These are phyloP conservation scores for Mythimna lalbum DNA, from an alignment of 2,888 invertebrate genomes.

Conservation along the genomic window DNA sequence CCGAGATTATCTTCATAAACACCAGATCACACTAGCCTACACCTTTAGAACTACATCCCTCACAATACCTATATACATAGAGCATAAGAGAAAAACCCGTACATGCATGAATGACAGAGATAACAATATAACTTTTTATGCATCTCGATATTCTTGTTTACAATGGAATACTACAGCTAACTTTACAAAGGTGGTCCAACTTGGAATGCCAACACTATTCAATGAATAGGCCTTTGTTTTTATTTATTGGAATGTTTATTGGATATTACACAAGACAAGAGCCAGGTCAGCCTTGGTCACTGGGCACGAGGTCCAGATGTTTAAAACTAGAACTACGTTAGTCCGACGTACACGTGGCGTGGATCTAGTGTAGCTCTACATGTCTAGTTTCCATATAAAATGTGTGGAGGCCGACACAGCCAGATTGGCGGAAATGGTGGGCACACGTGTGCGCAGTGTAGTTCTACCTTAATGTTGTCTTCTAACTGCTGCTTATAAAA, in stretches of 20 bases:
- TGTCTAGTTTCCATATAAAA: too few relatives aligned
- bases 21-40: too few relatives aligned
- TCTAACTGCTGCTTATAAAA: not conserved
- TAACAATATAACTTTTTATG: not conserved
- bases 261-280: not conserved
- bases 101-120: not conserved
- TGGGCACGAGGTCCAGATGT: not conserved
- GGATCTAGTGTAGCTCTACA: too few relatives aligned
- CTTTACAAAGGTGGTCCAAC: not conserved
- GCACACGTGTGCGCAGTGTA: too few relatives aligned
- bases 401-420: too few relatives aligned
- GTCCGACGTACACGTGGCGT: too few relatives aligned
- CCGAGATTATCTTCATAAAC: too few relatives aligned
- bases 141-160: not conserved
- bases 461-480: not conserved
- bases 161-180: not conserved
- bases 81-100: not conserved
- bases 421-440: too few relatives aligned
- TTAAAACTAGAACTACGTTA: too few relatives aligned
- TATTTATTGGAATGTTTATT: not conserved
- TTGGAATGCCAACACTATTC: slow-evolving; percentile 1
- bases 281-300: not conserved
- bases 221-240: slow-evolving; percentile 15
- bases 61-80: too few relatives aligned
- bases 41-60: too few relatives aligned